Percentiles rank a stretch among this genome's conserved stretches.
Evolutionary conservation across 2,797 vertebrate genomes (phyloP).

Genomic region (Morelia viridis): DNA sequence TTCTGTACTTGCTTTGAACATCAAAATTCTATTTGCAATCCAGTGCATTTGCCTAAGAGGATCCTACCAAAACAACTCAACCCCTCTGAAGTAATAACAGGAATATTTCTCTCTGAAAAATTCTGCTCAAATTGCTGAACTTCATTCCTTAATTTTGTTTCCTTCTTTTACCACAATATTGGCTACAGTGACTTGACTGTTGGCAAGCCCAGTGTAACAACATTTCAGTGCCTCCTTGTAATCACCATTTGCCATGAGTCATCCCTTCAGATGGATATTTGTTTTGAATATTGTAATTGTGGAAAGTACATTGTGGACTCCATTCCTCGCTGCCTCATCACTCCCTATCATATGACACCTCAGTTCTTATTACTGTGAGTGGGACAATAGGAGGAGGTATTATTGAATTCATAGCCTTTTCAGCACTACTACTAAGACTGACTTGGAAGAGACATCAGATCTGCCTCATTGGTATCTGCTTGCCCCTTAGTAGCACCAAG

Average conservation of each 20-base stretch:
- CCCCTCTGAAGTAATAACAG: neutral
- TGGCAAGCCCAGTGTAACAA: neutral
- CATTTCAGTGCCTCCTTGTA: neutral
- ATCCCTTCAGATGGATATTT: neutral
- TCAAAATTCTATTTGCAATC: neutral
- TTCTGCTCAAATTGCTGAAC: neutral
- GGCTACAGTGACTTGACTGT: neutral
- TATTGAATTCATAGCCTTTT: neutral
- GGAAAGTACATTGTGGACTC: neutral
- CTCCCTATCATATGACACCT: neutral
- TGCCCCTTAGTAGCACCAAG: neutral
- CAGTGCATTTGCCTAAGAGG: neutral
- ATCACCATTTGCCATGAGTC: neutral
- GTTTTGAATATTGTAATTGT: neutral
- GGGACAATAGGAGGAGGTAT: neutral
- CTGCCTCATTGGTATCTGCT: neutral
- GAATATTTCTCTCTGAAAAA: neutral
- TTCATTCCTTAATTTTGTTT: neutral
- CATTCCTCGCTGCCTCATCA: neutral
- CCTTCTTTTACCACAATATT: neutral
- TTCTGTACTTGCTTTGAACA: neutral
- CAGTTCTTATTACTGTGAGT: neutral
- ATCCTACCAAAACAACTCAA: neutral
- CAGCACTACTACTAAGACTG: neutral
- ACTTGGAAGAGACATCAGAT: neutral